Evolutionary conservation across 2,888 invertebrate genomes (phyloP).

Genomic region (Synanthedon andrenaeformis): DNA sequence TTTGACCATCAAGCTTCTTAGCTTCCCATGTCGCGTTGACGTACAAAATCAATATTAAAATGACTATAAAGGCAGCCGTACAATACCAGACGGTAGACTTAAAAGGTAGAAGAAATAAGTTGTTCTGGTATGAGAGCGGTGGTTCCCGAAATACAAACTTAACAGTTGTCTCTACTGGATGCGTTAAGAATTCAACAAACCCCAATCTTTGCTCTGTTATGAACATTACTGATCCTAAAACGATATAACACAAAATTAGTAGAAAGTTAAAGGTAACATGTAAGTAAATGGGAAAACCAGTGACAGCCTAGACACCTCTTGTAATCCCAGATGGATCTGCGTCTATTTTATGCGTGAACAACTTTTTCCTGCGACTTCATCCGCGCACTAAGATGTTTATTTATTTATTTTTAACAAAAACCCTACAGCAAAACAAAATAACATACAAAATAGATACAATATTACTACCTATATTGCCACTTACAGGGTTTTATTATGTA

Average conservation of each 20-base stretch:
- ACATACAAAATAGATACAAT: no score
- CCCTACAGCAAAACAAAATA: no score
- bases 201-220: conserved; percentile 21
- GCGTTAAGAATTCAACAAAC: conserved; percentile 53
- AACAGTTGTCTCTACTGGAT: conserved; percentile 39
- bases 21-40: conserved; percentile 41
- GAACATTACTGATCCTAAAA: conserved; percentile 33
- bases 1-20: conserved; percentile 10
- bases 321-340: no score
- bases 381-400: no score
- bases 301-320: neutral
- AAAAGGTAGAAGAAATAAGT: conserved; percentile 75
- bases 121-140: conserved; percentile 73
- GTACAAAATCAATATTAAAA: conserved; percentile 28
- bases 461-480: no score
- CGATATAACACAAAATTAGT: neutral
- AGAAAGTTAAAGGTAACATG: no score
- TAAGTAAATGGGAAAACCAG: neutral
- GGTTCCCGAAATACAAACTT: conserved; percentile 75
- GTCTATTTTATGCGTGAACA: no score
- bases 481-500: no score
- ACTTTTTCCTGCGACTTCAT: no score
- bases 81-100: conserved; percentile 71
- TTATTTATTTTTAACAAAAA: no score
- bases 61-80: conserved; percentile 44